Evolutionary conservation across 2,113 vertebrate species (phyloP), one percentile per base, ranked within the genome.

Genomic region (Scomber colias): DNA sequence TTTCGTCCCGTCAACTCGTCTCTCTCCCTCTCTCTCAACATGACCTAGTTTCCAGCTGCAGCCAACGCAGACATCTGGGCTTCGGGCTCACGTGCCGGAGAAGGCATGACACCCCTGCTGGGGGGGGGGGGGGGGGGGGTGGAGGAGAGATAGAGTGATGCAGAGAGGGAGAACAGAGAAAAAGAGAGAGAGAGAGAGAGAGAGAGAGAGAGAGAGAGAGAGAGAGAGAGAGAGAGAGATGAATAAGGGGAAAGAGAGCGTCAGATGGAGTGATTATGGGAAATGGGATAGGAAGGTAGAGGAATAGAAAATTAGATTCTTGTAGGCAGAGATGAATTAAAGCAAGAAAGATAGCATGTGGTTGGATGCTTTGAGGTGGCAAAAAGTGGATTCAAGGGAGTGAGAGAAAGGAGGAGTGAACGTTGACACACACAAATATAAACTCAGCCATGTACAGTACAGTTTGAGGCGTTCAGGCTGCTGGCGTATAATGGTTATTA

Each of bases 41-140:
- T 92, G 92, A 94, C 92, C 92, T 87, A 84, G 70, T 90, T 94
- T 92, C 77, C 45, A 61, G 73, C 81, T 19, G 79, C 72, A 92
- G 87, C 84, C 85, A 85, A 79, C 24, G n/a, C 77, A 90, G 88
- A 91, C 89, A 92, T 91, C 86, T 91, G 90, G 85, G 77, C 89
- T 88, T 91, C 56, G 19, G 35, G 76, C 89, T 87, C 90, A 90
- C 79, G 63, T 91, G 87, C 86, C 76, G 79, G 67, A 78, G 77
- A 82, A 75, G 83, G 81, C 82, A 86, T 91, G 88, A 88, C 85
- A 81, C 87, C 82, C 73, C 82, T 84, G 51, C 68, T 78, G 73
- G 63, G 55, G 35, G 14, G 31, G 8, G 17, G 14, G 31, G 8
- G 17, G 10, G 24, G 16, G 16, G 14, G 49, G 40, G 6, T 54